phyloP scores from a whole-genome alignment of 2,797 vertebrate species.

The Sorex maritimensis region DNA sequence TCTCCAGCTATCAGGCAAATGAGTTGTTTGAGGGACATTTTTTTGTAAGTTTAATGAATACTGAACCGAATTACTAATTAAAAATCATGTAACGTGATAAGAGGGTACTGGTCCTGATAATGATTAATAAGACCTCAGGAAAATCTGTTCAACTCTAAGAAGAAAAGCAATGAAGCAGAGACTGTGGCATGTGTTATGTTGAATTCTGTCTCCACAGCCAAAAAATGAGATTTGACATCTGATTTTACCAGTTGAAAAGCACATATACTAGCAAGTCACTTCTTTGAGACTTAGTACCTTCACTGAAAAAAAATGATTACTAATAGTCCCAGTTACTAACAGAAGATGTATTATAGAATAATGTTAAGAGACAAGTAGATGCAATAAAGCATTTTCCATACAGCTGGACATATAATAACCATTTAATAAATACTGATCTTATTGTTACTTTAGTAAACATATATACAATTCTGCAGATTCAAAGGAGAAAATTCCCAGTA shows the following conservation, averaged over 20 bases:
- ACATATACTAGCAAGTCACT: conserved; percentile 20
- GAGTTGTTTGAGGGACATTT: conserved; percentile 21
- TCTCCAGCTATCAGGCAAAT: conserved; percentile 25
- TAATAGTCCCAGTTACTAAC: conserved; percentile 32
- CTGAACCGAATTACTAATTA: conserved; percentile 47
- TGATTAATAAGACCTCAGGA: conserved; percentile 45
- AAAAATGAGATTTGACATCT: neutral
- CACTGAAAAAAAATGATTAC: conserved; percentile 59
- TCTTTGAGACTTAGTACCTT: conserved; percentile 62
- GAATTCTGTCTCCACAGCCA: neutral
- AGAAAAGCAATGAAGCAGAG: conserved; percentile 31
- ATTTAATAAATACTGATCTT: neutral
- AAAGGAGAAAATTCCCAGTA: neutral
- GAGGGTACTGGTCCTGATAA: conserved; percentile 27
- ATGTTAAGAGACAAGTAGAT: conserved; percentile 53
- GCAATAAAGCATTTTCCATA: conserved; percentile 3
- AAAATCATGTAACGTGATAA: conserved; percentile 66
- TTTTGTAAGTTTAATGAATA: conserved; percentile 64
- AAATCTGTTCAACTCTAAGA: conserved; percentile 51
- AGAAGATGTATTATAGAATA: neutral
- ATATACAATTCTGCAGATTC: conserved; percentile 44
- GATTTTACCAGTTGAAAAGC: conserved; percentile 13
- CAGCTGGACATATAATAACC: conserved; percentile 11
- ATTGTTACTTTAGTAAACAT: conserved; percentile 42
- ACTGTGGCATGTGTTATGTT: neutral